A percentile compares a stretch with the other conserved stretches of the same genome.
Conservation (phyloP, 2,113 vertebrate genomes). For the Callochromis pleurospilus region DNA sequence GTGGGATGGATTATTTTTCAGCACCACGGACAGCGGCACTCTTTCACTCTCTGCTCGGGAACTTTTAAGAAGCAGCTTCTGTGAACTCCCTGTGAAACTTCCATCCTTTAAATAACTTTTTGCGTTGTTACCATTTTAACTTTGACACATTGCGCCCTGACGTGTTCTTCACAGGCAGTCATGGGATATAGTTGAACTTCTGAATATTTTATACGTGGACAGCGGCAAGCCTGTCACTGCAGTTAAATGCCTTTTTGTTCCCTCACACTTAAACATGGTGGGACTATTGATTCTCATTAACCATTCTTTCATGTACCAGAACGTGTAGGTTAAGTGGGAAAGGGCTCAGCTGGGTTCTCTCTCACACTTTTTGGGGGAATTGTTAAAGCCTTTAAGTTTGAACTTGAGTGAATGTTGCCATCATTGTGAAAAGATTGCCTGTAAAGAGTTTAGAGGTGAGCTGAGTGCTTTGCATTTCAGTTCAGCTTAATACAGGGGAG, state of each 20-base stretch:
- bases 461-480: background rate
- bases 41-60: background rate
- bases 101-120: background rate
- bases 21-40: slow-evolving; percentile 56
- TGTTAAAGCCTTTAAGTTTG: background rate
- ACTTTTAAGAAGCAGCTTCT: slow-evolving; percentile 8
- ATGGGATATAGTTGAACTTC: slow-evolving; percentile 2
- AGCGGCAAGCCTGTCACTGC: slow-evolving; percentile 46
- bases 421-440: background rate
- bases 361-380: background rate
- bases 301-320: background rate
- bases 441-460: background rate
- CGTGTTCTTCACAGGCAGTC: background rate
- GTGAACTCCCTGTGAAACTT: background rate
- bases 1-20: slow-evolving; percentile 38
- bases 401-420: background rate
- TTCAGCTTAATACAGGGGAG: background rate
- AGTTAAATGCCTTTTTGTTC: slow-evolving; percentile 25
- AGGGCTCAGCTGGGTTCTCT: background rate
- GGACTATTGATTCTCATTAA: slow-evolving; percentile 28
- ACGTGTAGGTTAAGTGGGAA: background rate
- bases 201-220: slow-evolving; percentile 52
- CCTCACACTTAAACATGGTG: background rate
- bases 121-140: background rate
- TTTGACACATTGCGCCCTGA: background rate